These are phyloP conservation scores for Eumerus sabulonum DNA, from an alignment of 2,888 invertebrate species.

Conservation along the genomic window DNA sequence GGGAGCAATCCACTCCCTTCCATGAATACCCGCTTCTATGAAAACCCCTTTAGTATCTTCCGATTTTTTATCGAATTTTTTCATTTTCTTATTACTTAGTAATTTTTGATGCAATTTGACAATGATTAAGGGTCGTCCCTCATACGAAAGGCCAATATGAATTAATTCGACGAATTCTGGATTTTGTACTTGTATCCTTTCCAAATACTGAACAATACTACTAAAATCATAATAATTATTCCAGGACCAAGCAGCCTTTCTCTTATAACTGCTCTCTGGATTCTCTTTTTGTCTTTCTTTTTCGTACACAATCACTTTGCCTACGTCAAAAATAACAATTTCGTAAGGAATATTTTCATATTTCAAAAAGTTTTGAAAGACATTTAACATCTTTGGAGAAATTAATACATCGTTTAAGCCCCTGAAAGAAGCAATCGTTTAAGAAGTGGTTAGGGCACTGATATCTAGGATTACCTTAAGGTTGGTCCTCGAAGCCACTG, in stretches of 20 bases:
- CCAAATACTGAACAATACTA: slow-evolving; percentile 85
- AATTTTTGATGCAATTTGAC: slow-evolving; percentile 83
- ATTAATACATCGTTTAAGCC: slow-evolving; percentile 86
- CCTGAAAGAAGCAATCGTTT: slow-evolving; percentile 64
- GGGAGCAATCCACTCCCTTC: slow-evolving; percentile 89
- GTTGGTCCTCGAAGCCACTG: slow-evolving; percentile 83
- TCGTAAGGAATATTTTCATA: slow-evolving; percentile 83
- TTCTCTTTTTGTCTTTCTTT: slow-evolving; percentile 76
- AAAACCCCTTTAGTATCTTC: slow-evolving; percentile 87
- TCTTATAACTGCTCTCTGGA: slow-evolving; percentile 68
- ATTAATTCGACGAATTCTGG: slow-evolving; percentile 84
- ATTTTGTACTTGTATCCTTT: slow-evolving; percentile 83
- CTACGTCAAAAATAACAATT: slow-evolving; percentile 86
- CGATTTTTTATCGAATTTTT: slow-evolving; percentile 78
- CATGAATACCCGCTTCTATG: slow-evolving; percentile 89
- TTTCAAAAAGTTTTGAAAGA: slow-evolving; percentile 80
- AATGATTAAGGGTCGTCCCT: slow-evolving; percentile 85
- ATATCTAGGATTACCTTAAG: slow-evolving; percentile 74
- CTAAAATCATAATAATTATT: slow-evolving; percentile 85
- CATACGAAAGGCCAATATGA: slow-evolving; percentile 86
- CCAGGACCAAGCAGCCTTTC: slow-evolving; percentile 84
- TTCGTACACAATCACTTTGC: slow-evolving; percentile 86
- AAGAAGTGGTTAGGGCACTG: not conserved
- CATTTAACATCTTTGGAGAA: slow-evolving; percentile 82
- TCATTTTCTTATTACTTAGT: slow-evolving; percentile 70